phyloP scores from a whole-genome alignment of 2,888 invertebrate species.

The Cheilosia urbana region DNA sequence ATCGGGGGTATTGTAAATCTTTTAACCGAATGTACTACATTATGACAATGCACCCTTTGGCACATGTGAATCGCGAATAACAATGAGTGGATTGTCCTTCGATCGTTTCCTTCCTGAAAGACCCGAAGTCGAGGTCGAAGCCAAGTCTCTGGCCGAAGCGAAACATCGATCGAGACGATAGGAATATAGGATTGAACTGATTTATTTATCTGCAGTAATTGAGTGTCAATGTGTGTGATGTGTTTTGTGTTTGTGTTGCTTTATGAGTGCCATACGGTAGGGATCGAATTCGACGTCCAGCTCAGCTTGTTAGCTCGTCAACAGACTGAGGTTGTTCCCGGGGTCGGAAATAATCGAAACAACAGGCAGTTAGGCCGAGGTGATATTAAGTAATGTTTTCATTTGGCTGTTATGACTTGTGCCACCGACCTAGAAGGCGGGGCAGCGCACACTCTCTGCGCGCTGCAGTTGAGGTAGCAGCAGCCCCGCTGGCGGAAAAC shows the following conservation, averaged over 20 bases:
- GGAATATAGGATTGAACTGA: conserved; percentile 38
- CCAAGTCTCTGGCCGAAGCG: neutral
- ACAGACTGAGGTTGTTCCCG: neutral
- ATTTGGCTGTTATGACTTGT: neutral
- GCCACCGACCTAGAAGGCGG: neutral
- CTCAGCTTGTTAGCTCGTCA: too few species aligned
- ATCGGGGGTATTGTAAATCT: conserved; percentile 51
- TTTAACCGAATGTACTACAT: neutral
- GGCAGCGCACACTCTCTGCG: neutral
- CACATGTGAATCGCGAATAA: conserved; percentile 9
- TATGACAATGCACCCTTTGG: neutral
- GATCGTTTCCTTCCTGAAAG: conserved; percentile 7
- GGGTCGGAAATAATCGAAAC: neutral
- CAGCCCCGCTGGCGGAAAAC: neutral
- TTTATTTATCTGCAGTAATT: conserved; percentile 34
- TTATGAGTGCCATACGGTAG: neutral
- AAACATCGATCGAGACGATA: conserved; percentile 35
- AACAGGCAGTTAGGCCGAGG: neutral
- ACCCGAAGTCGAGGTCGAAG: neutral
- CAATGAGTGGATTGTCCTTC: conserved; percentile 45
- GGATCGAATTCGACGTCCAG: neutral
- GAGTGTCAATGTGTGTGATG: conserved; percentile 41
- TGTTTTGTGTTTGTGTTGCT: conserved; percentile 3
- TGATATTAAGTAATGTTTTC: neutral
- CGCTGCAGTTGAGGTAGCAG: conserved; percentile 2